Percentiles rank a stretch among this genome's conserved stretches.
These are phyloP conservation scores for Phrynocephalus forsythii DNA, from an alignment of 2,797 vertebrate species.

Conservation along the genomic window DNA sequence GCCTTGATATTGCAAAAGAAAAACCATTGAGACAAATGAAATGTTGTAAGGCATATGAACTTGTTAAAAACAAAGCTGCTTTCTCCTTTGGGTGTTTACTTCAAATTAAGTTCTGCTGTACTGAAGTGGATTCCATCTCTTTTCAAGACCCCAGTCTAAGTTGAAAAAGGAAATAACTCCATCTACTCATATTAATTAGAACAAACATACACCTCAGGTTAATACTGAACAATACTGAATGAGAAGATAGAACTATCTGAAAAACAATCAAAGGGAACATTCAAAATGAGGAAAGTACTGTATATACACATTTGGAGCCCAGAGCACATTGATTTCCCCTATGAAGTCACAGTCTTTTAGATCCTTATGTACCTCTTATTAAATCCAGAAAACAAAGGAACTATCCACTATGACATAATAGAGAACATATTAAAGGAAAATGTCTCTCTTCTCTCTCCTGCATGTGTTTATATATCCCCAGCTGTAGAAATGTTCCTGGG, in stretches of 20 bases:
- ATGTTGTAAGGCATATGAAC: not conserved
- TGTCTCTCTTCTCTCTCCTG: not conserved
- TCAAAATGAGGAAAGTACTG: not conserved
- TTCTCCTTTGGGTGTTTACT: not conserved
- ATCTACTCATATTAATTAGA: not conserved
- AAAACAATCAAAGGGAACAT: not conserved
- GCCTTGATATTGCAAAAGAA: too few relatives aligned
- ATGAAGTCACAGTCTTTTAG: not conserved
- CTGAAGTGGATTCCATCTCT: not conserved
- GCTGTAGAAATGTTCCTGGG: not conserved
- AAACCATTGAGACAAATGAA: not conserved
- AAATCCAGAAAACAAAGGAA: not conserved
- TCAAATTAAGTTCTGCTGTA: too few relatives aligned
- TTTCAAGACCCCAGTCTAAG: not conserved
- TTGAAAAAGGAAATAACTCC: not conserved
- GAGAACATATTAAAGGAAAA: not conserved
- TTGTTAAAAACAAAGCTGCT: not conserved
- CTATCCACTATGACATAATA: not conserved
- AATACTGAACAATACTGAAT: not conserved
- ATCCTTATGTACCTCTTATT: conserved; percentile 7
- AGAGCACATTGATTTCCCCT: conserved; percentile 10
- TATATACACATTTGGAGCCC: not conserved
- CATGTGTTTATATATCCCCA: conserved; percentile 21
- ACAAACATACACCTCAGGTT: not conserved
- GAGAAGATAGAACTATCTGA: not conserved